These are phyloP conservation scores for Clarias platycephalus DNA, from an alignment of 2,797 vertebrate genomes.

Conservation along the genomic window DNA sequence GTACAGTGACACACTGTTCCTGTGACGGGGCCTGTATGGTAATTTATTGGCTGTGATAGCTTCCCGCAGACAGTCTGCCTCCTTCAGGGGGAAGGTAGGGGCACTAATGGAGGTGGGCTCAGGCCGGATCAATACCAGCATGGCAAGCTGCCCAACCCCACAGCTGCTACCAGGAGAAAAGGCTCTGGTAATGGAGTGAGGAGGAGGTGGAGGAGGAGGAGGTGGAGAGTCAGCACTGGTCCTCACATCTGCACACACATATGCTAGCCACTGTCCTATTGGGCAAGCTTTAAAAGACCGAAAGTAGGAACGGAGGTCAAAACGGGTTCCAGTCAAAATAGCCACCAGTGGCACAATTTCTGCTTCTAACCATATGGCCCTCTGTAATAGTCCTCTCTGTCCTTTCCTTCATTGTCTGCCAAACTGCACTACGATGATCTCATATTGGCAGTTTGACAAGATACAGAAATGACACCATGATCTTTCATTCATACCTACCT, in stretches of 20 bases:
- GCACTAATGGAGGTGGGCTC: constrained; percentile 76
- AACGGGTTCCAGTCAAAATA: constrained; percentile 22
- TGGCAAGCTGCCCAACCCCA: constrained; percentile 64
- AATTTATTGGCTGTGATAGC: constrained; percentile 60
- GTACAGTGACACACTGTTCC: constrained; percentile 50
- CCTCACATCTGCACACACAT: constrained; percentile 47
- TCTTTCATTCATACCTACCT: constrained; percentile 38
- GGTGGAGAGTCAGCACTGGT: constrained; percentile 30
- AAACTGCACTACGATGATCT: neutral
- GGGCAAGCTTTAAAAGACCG: constrained; percentile 37
- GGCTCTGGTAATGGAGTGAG: constrained; percentile 57
- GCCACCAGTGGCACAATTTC: neutral
- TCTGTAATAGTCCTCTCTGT: neutral
- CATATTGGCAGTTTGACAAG: constrained; percentile 29
- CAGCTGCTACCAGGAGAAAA: constrained; percentile 65
- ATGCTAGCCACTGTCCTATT: constrained; percentile 34
- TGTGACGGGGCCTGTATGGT: constrained; percentile 52
- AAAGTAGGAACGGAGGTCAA: constrained; percentile 22
- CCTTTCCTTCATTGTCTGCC: neutral
- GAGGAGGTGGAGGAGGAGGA: constrained; percentile 45
- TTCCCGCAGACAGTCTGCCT: constrained; percentile 73
- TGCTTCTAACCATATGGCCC: constrained; percentile 40
- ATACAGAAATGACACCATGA: constrained; percentile 33
- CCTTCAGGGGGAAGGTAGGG: constrained; percentile 66
- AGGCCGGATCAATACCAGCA: constrained; percentile 71